These are phyloP conservation scores for Neosilurus hyrtlii DNA, from an alignment of 2,797 vertebrate genomes.

Conservation along the genomic window DNA sequence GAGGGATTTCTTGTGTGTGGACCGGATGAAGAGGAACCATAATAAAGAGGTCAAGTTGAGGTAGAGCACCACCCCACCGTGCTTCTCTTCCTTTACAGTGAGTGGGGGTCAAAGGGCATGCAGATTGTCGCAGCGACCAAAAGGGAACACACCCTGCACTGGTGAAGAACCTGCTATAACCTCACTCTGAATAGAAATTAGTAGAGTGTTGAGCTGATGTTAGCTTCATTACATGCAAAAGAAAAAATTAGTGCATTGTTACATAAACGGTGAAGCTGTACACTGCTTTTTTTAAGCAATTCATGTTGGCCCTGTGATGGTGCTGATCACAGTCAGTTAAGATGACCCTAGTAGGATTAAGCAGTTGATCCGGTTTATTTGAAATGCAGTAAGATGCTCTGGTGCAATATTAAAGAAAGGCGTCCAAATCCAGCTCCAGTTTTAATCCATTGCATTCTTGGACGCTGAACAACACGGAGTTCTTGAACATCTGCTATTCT, in stretches of 20 bases:
- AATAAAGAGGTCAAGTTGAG: conserved; percentile 36
- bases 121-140: not conserved
- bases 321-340: too few relatives aligned
- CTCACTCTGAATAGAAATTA: not conserved
- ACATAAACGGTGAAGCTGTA: not conserved
- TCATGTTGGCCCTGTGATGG: too few relatives aligned
- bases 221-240: not conserved
- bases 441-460: not conserved
- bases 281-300: not conserved
- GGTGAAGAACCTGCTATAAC: conserved; percentile 7
- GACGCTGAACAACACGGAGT: not conserved
- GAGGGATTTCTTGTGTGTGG: not conserved
- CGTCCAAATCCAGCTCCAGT: not conserved
- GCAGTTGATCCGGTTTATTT: not conserved
- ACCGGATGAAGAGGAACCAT: conserved; percentile 28
- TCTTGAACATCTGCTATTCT: not conserved
- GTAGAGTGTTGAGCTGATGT: not conserved
- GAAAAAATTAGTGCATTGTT: too few relatives aligned
- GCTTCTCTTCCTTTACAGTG: conserved; percentile 43
- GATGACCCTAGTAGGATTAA: too few relatives aligned
- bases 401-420: not conserved
- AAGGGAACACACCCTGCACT: conserved; percentile 20
- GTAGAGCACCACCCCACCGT: conserved; percentile 3
- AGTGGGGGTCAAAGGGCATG: conserved; percentile 22
- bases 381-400: not conserved